Conservation (phyloP, 2,113 vertebrate genomes). For the Coturnix japonica region DNA sequence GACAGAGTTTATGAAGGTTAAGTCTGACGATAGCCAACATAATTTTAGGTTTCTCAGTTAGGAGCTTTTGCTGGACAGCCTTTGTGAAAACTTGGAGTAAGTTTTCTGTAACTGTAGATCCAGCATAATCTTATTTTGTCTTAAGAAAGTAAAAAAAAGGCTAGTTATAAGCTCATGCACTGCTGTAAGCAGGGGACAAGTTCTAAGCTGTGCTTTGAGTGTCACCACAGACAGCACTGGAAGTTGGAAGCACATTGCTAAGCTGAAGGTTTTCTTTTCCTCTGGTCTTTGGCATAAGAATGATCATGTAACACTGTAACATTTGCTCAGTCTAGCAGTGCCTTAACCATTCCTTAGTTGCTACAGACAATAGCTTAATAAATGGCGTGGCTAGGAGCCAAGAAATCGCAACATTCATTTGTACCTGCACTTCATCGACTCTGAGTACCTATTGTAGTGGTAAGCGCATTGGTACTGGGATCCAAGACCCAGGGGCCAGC, state of each 20-base stretch:
- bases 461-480: neutral
- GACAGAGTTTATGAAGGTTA: neutral
- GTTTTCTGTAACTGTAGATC: slow-evolving; percentile 9
- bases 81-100: neutral
- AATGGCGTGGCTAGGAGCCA: neutral
- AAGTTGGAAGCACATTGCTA: neutral
- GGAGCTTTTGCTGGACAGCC: neutral
- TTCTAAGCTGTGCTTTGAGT: neutral
- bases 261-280: neutral
- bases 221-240: neutral
- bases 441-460: neutral
- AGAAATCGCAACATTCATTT: neutral
- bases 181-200: neutral
- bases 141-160: neutral
- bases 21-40: neutral
- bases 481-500: neutral
- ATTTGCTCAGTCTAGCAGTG: neutral
- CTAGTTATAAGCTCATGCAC: neutral
- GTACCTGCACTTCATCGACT: neutral
- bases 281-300: neutral
- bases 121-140: neutral
- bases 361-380: neutral
- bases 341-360: neutral
- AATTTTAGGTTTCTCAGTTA: slow-evolving; percentile 20
- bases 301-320: neutral